phyloP scores from a whole-genome alignment of 2,113 vertebrate genomes.

The Pluvianellus socialis region DNA sequence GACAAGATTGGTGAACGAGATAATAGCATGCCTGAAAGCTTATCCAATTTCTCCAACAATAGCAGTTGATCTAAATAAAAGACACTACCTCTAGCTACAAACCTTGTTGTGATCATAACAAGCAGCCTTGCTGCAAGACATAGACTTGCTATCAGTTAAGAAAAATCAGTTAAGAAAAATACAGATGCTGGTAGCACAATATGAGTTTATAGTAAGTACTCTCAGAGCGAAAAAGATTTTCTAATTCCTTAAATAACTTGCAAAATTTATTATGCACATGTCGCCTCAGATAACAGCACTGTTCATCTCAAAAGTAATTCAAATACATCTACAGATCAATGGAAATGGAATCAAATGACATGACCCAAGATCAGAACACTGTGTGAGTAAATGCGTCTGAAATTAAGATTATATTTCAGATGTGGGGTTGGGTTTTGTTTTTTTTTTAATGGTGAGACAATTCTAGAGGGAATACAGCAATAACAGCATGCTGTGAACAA shows the following conservation, averaged over 20 bases:
- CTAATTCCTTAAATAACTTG: not conserved
- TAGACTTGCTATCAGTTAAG: not conserved
- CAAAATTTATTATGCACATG: fast-evolving
- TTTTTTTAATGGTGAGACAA: not conserved
- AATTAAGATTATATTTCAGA: not conserved
- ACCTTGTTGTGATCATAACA: not conserved
- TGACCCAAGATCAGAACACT: not conserved
- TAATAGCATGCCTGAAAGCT: not conserved
- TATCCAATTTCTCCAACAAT: fast-evolving
- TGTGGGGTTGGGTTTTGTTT: not conserved
- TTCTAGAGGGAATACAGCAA: not conserved
- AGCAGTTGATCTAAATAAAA: not conserved
- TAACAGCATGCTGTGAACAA: not conserved
- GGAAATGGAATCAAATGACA: not conserved
- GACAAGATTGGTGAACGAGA: not conserved
- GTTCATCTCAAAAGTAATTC: not conserved
- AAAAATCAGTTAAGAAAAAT: not conserved
- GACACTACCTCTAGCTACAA: not conserved
- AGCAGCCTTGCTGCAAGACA: not conserved
- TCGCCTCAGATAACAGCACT: fast-evolving
- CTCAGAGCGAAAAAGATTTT: not conserved
- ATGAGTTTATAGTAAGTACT: not conserved
- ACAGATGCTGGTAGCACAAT: not conserved
- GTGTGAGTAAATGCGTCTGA: not conserved
- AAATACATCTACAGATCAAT: not conserved